Base-by-base conservation (phyloP, 2,888 invertebrate genomes). In the Drosophila formosana region DNA sequence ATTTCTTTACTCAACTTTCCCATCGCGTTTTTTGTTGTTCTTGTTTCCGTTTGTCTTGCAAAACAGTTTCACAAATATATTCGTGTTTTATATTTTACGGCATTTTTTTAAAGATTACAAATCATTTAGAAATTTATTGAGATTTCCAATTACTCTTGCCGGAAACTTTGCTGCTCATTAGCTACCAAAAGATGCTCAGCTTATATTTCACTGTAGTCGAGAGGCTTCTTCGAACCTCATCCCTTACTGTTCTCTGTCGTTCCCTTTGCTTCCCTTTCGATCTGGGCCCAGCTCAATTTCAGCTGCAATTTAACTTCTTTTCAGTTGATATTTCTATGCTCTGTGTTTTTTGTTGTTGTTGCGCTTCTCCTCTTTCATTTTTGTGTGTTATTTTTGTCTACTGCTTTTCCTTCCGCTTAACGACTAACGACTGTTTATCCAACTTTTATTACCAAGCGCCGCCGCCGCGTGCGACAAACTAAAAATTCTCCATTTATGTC, bases 221-320 rank as follows among this genome's bases (percentile, higher is more conserved):
- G 30, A 32, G 9, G 7, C 32, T 32, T 32, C 32, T 32, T 37
- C 34, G 8, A 18, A 18, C 18, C 18, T 18, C 34, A 50, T 23
- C 50, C 47, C 47, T 49, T 51, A 18, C n/a, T n/a, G 7, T 11
- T 32, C 28, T n/a, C 11, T 11, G 11, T 7, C 30, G 7, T 25
- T 23, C 34, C n/a, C 39, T 5, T 28, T 2, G 2, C 13, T 39
- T 13, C 13, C 1, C 39, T 39, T 30, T 39, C 25, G 7, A 8
- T 30, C 2, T 51, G 9, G 7, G 2, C 39, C 39, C 7, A 47
- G 61, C 55, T 41, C 50, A 58, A 60, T 68, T 68, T 61, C 50
- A 60, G 70, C 32, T 69, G 49, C 62, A 63, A 69, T 61, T 61
- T 75, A 79, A 75, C 75, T 56, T 71, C 45, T 41, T 77, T 56